A percentile compares a stretch with the other conserved stretches of the same genome.
phyloP scores from a whole-genome alignment of 2,888 invertebrate species.

The Melikaiella ostensackeni region DNA sequence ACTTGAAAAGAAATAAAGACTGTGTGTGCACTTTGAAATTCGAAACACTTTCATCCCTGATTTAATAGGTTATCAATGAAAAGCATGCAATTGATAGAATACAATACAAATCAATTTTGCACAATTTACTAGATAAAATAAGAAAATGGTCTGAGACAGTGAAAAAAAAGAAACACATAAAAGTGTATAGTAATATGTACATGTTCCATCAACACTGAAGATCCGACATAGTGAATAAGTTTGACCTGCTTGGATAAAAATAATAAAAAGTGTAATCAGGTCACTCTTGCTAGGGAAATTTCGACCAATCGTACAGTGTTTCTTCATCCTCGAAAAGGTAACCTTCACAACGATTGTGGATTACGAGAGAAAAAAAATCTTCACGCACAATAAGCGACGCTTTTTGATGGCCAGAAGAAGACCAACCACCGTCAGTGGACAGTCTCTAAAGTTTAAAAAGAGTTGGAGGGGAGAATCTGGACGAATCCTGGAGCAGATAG shows the following conservation, averaged over 20 bases:
- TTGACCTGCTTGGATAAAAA: constrained; percentile 17
- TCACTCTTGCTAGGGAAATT: constrained; percentile 12
- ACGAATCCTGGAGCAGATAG: constrained; percentile 15
- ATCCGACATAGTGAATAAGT: constrained; percentile 1
- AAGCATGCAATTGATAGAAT: too few relatives aligned
- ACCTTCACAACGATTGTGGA: background rate
- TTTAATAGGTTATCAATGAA: too few relatives aligned
- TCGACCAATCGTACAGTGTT: constrained; percentile 10
- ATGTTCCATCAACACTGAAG: background rate
- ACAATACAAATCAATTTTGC: too few relatives aligned
- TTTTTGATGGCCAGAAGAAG: constrained; percentile 15
- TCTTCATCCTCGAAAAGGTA: constrained; percentile 8
- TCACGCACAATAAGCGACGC: constrained; percentile 29
- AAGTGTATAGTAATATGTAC: background rate
- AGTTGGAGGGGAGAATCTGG: constrained; percentile 30
- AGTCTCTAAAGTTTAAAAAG: constrained; percentile 19
- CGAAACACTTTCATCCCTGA: too few relatives aligned
- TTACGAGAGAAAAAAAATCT: constrained; percentile 37
- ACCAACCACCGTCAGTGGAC: constrained; percentile 2
- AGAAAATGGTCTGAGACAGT: background rate
- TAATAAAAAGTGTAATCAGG: constrained; percentile 36
- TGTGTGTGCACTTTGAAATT: too few relatives aligned
- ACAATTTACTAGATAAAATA: background rate
- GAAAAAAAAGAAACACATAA: background rate
- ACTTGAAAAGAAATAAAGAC: too few relatives aligned